Evolutionary conservation across 2,888 invertebrate genomes (phyloP).

Genomic region (Drosophila putrida): DNA sequence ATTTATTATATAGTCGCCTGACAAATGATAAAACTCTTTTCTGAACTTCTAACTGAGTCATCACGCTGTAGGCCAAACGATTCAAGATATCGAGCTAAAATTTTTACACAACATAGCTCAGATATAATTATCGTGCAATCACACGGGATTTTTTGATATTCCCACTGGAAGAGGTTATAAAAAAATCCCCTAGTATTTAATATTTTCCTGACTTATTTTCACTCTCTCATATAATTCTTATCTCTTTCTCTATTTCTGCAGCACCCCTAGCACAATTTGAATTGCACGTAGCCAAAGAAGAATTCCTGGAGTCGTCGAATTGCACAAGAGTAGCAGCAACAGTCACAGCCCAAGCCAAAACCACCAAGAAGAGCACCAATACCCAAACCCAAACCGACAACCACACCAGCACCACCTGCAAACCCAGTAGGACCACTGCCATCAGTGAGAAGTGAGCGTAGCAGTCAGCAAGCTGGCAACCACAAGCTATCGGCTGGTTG

Average conservation of each 20-base stretch:
- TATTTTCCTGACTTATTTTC: too few species aligned
- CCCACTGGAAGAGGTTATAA: too few species aligned
- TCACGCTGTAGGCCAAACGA: too few species aligned
- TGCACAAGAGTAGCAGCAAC: neutral
- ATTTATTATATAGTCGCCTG: too few species aligned
- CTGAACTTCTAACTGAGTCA: too few species aligned
- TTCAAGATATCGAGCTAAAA: too few species aligned
- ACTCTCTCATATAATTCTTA: too few species aligned
- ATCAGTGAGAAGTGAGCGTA: neutral
- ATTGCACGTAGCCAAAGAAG: conserved; percentile 46
- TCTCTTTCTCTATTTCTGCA: neutral
- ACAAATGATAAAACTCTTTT: too few species aligned
- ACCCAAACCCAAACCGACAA: neutral
- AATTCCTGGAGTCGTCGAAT: conserved; percentile 1
- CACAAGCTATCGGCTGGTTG: conserved; percentile 70
- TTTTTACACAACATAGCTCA: too few species aligned
- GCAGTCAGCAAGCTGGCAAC: conserved; percentile 62
- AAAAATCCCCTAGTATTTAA: too few species aligned
- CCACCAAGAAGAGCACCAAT: neutral
- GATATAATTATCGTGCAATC: too few species aligned
- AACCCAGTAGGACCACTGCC: neutral
- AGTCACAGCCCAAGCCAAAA: neutral
- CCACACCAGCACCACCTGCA: neutral
- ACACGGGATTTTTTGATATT: too few species aligned
- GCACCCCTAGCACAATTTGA: neutral